Evolutionary conservation across 2,797 vertebrate genomes (phyloP), one percentile per base, ranked within the genome.

Genomic region (Sus cebifrons): DNA sequence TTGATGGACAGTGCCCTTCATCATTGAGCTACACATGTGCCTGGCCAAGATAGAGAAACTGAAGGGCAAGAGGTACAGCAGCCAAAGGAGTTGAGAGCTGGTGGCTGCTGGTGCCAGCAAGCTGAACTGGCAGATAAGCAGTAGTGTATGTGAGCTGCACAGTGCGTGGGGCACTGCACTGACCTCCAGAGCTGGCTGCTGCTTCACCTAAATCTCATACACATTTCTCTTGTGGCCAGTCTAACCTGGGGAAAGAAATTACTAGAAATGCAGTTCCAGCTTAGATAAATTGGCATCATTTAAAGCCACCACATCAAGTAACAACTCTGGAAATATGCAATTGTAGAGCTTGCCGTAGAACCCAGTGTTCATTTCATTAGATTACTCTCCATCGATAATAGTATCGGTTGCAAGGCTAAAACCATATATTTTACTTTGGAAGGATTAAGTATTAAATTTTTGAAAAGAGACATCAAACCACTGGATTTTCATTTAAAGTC

Each of bases 371-470:
- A 92, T 97, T 95, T 70, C 56, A 85, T 65, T 32, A 88, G 62
- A 64, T 93, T 95, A 64, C 18, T 87, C 32, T 88, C 20, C 40
- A 82, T 87, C 16, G 68, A 54, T 78, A 54, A 84, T 4, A 75
- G 36, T 74, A 86, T 62, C 79, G 92, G 32, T 54, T 65, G 15
- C 56, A 89, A 82, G 23, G 17, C 64, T 82, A 86, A 92, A n/a
- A 95, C 56, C 20, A 74, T 74, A 23, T 13, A 77, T 67, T 96
- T 96, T 62, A 70, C 40, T 86, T 70, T 81, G 49, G 64, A 85
- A 82, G 20, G 17, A 95, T 68, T 92, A 89, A 79, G 27, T 86
- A 85, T 75, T 83, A 54, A 87, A 82, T 68, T 94, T 96, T 90
- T 91, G 18, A 94, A 96, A 94, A 52, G 25, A 65, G 54, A 95